Base-by-base conservation (phyloP, 1,140 invertebrate species). In the Callitettix versicolor region DNA sequence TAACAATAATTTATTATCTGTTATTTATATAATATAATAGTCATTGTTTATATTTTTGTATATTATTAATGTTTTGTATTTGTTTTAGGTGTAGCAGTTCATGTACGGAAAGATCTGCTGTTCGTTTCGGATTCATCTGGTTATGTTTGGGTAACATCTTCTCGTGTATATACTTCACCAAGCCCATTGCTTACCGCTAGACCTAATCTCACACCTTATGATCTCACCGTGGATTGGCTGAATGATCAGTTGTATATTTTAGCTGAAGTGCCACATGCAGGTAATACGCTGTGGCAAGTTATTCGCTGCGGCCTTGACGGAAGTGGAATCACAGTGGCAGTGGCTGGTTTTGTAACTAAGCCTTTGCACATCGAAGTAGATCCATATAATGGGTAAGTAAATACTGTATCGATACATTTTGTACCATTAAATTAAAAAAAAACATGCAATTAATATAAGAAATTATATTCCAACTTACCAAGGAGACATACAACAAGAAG, bases 211-310 rank as follows among this genome's bases (percentile, higher is more conserved):
- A 75, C 71, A 46, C 81, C 83, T 1, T 65, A 79, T 11, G 79
- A 79, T 56, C 68, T 94, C 0, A 86, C 84, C 1, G 77, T 93
- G 0, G 92, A 96, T 68, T 95, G 91, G 91, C 69, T 95, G 4
- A 88, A 89, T 63, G 74, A 81, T 43, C 78, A 87, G 38, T 70
- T 94, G 1, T 95, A 91, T 62, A 76, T 95, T 30, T 71, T 90
- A 5, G 83, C 79, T 0, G 78, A 86, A 65, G 73, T 79, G 4
- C 73, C 74, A 34, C 74, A 77, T 57, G 20, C 40, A 55, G 67
- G 66, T 0, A 73, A 69, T 1, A 74, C 69, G 0, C 67, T 71
- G 22, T 88, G 84, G 81, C 77, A 86, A 65, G 85, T 93, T 51
- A 76, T 81, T 41, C 73, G 84, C 43, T 89, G 84, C 66, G 78